Conservation (phyloP, 2,113 vertebrate species). For the Leptocoma aspasia region DNA sequence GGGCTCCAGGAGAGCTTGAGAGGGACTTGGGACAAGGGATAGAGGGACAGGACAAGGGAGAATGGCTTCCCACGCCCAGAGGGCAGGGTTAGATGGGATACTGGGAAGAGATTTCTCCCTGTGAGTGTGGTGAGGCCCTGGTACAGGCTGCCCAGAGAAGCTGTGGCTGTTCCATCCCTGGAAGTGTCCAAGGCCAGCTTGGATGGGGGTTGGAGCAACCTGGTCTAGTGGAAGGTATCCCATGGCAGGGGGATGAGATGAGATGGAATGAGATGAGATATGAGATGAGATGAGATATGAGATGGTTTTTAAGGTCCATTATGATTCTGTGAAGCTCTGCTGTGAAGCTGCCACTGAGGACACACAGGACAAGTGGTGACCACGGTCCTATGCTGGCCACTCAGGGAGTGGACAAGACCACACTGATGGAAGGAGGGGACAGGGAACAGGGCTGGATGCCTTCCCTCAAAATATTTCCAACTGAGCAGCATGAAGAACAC, state of each 20-base stretch:
- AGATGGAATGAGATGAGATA: background rate
- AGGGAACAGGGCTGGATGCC: accelerated
- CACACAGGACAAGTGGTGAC: background rate
- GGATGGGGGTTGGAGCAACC: background rate
- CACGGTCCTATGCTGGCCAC: accelerated
- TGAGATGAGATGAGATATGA: background rate
- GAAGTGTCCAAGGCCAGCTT: accelerated
- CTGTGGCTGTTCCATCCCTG: background rate
- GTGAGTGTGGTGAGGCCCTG: accelerated
- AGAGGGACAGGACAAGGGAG: background rate
- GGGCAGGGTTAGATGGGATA: background rate
- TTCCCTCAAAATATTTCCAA: background rate
- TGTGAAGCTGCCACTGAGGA: background rate
- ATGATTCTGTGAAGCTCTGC: background rate
- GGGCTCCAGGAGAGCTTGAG: background rate
- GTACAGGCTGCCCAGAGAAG: background rate
- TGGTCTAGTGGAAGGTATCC: background rate
- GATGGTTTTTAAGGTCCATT: background rate
- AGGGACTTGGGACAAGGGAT: background rate
- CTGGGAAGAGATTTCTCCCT: background rate
- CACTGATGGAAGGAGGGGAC: accelerated
- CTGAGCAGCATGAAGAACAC: background rate
- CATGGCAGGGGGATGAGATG: background rate
- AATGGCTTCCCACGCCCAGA: background rate
- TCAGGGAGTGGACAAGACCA: background rate